Percentiles rank a stretch among this genome's conserved stretches.
These are phyloP conservation scores for Tarsius wallacei DNA, from an alignment of 2,797 vertebrate genomes.

Conservation along the genomic window DNA sequence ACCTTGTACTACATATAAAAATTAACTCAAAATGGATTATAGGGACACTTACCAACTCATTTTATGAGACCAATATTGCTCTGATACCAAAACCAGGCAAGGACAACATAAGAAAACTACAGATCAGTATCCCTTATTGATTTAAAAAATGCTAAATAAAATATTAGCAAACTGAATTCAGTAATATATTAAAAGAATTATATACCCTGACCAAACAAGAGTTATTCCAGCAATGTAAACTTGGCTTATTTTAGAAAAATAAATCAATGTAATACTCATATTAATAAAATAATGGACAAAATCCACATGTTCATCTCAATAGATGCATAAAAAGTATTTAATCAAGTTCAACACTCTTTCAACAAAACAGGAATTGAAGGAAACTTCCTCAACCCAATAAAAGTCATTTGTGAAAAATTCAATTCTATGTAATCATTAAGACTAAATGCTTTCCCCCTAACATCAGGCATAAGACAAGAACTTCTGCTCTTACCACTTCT, in stretches of 20 bases:
- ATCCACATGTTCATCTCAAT: neutral
- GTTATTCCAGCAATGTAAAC: neutral
- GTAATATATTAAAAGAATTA: neutral
- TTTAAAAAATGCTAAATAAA: neutral
- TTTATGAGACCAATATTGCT: neutral
- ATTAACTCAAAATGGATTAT: neutral
- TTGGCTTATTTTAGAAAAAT: neutral
- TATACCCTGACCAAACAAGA: neutral
- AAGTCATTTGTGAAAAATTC: neutral
- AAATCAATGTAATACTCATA: neutral
- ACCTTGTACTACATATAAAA: neutral
- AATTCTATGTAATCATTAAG: neutral
- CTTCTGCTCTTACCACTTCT: neutral
- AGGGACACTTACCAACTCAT: neutral
- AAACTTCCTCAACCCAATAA: neutral
- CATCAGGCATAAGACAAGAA: neutral
- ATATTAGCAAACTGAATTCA: neutral
- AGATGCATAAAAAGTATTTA: neutral
- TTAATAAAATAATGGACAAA: neutral
- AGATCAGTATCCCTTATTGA: neutral
- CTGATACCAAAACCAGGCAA: neutral
- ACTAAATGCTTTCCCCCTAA: neutral
- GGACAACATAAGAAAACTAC: neutral
- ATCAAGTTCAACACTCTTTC: neutral
- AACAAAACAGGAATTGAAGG: neutral